Conservation (phyloP, 2,797 vertebrate genomes). For the Erethizon dorsatum region DNA sequence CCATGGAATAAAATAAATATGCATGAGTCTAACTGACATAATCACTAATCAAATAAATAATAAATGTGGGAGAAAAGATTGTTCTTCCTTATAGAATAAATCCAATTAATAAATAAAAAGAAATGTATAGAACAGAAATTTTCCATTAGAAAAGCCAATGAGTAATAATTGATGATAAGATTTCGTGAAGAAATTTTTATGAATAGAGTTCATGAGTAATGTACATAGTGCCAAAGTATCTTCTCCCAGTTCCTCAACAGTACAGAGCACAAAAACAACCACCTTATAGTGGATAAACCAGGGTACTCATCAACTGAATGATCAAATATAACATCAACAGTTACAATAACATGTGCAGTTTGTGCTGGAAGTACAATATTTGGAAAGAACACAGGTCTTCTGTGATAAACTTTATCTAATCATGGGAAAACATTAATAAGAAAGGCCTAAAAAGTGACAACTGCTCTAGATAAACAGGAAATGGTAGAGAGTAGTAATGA, state of each 20-base stretch:
- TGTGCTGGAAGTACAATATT: neutral
- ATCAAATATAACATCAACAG: neutral
- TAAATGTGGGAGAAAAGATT: neutral
- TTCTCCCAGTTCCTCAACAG: neutral
- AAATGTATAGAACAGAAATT: neutral
- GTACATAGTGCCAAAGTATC: neutral
- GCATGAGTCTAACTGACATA: neutral
- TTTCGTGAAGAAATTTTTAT: neutral
- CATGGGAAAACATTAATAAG: neutral
- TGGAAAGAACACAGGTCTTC: neutral
- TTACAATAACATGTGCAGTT: neutral
- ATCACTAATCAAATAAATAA: constrained; percentile 1
- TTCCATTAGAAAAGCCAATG: neutral
- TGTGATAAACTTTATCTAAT: neutral
- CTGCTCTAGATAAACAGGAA: neutral
- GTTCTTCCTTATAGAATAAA: neutral
- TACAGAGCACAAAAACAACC: neutral
- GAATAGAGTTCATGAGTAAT: neutral
- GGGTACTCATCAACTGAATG: neutral
- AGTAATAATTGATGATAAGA: neutral
- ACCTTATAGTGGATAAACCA: neutral
- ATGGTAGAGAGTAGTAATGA: neutral
- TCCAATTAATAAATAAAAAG: neutral
- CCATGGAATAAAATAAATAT: neutral
- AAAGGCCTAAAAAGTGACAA: neutral